Conservation (phyloP, 2,797 vertebrate species). For the Betta splendens region DNA sequence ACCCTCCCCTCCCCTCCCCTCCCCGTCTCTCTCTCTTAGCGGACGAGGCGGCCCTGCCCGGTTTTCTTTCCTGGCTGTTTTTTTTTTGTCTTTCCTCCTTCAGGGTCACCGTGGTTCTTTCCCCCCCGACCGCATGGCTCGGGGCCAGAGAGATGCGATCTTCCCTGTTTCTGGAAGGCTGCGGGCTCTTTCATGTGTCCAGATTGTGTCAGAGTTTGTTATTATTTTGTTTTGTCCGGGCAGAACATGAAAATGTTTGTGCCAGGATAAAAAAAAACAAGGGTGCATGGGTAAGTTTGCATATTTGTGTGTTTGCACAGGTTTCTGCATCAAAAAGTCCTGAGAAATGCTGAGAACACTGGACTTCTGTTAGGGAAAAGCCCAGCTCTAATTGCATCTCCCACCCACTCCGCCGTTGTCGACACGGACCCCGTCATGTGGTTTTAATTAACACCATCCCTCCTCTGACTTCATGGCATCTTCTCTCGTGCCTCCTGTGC, state of each 20-base stretch:
- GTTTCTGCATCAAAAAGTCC: slow-evolving; percentile 17
- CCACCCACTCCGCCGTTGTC: slow-evolving; percentile 55
- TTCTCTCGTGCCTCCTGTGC: slow-evolving; percentile 21
- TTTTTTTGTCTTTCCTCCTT: too few species aligned
- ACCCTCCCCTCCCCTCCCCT: slow-evolving; percentile 28
- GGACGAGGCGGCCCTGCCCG: slow-evolving; percentile 54
- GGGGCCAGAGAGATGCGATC: slow-evolving; percentile 51
- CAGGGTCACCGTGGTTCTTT: slow-evolving; percentile 66
- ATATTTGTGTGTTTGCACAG: slow-evolving; percentile 30
- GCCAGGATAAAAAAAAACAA: slow-evolving; percentile 1
- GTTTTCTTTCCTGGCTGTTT: slow-evolving; percentile 59
- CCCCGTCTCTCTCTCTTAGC: slow-evolving; percentile 38
- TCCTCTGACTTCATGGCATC: slow-evolving; percentile 37
- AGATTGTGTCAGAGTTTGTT: slow-evolving; percentile 41
- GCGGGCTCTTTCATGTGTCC: slow-evolving; percentile 48
- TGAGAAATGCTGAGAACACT: slow-evolving; percentile 30
- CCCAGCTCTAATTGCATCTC: slow-evolving; percentile 42
- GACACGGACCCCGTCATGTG: slow-evolving; percentile 60
- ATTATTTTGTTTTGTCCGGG: slow-evolving; percentile 25
- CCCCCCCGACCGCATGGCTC: slow-evolving; percentile 38
- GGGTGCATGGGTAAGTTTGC: slow-evolving; percentile 14
- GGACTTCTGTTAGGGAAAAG: slow-evolving; percentile 36
- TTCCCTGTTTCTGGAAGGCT: slow-evolving; percentile 45
- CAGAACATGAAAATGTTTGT: slow-evolving; percentile 26
- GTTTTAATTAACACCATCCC: slow-evolving; percentile 70